These are phyloP conservation scores for Stramonita haemastoma DNA, from an alignment of 2,888 invertebrate genomes.

Conservation along the genomic window DNA sequence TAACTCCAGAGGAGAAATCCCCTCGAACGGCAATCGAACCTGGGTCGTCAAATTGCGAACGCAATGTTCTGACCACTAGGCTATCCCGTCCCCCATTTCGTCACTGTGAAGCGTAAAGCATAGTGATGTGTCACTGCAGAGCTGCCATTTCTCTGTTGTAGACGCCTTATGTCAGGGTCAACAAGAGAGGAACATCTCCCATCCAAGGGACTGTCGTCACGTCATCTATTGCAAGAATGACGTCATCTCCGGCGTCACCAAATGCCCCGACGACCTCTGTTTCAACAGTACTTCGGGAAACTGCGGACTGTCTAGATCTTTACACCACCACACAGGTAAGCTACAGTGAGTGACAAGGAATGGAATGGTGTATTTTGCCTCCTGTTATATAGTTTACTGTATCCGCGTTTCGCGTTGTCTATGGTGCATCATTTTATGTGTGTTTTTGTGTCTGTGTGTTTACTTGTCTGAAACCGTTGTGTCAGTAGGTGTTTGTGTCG, in stretches of 20 bases:
- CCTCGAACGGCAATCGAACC: too few relatives aligned
- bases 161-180: constrained; percentile 26
- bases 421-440: neutral
- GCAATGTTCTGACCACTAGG: too few relatives aligned
- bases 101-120: too few relatives aligned
- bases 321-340: neutral
- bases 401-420: too few relatives aligned
- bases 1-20: too few relatives aligned
- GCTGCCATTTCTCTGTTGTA: neutral
- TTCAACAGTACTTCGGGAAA: constrained; percentile 20
- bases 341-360: neutral
- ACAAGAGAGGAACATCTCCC: constrained; percentile 24
- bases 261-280: constrained; percentile 34
- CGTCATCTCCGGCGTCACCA: constrained; percentile 12
- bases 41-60: too few relatives aligned
- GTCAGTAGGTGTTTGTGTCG: too few relatives aligned
- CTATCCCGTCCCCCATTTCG: too few relatives aligned
- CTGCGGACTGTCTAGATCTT: constrained; percentile 3
- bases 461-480: neutral
- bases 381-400: neutral
- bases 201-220: constrained; percentile 42
- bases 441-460: neutral
- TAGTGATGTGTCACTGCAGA: too few relatives aligned
- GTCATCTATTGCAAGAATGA: constrained; percentile 36
- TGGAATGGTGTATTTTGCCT: neutral